phyloP scores from a whole-genome alignment of 2,888 invertebrate genomes.

The Ennomos erosarius region DNA sequence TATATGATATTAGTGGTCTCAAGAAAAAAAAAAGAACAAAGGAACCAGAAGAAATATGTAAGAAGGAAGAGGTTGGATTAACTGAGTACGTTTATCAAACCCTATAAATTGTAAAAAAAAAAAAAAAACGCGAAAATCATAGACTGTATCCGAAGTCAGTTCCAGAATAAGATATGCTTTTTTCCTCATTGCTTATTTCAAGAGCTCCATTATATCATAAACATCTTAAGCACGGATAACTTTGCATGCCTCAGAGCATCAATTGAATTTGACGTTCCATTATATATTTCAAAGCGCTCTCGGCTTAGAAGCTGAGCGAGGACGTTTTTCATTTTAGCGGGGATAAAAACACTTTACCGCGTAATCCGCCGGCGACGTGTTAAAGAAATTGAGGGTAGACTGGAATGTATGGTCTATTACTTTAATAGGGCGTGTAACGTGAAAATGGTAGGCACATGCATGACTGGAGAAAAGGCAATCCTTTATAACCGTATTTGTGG shows the following conservation, averaged over 20 bases:
- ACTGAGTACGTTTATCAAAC: too few species aligned
- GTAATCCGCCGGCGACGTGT: slow-evolving; percentile 29
- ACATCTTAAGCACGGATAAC: slow-evolving; percentile 11
- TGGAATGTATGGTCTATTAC: slow-evolving; percentile 25
- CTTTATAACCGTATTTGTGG: not conserved
- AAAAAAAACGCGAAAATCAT: too few species aligned
- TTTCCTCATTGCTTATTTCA: not conserved
- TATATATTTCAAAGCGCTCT: slow-evolving; percentile 26
- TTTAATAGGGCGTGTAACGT: slow-evolving; percentile 14
- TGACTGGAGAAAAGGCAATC: slow-evolving; percentile 1
- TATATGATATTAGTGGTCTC: too few species aligned
- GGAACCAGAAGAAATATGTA: too few species aligned
- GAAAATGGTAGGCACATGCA: not conserved
- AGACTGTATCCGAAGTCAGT: too few species aligned
- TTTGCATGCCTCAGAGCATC: slow-evolving; percentile 24
- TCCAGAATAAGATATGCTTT: not conserved
- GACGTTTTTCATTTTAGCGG: slow-evolving; percentile 24
- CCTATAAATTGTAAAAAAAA: too few species aligned
- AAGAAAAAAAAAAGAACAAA: too few species aligned
- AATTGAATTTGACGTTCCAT: slow-evolving; percentile 36
- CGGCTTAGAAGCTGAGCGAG: slow-evolving; percentile 20
- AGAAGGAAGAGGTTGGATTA: too few species aligned
- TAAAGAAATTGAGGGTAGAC: slow-evolving; percentile 26
- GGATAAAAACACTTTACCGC: slow-evolving; percentile 24
- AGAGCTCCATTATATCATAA: slow-evolving; percentile 12